Percentiles rank a stretch among this genome's conserved stretches.
These are phyloP conservation scores for Tupaia chinensis DNA, from an alignment of 2,113 vertebrate species.

Conservation along the genomic window DNA sequence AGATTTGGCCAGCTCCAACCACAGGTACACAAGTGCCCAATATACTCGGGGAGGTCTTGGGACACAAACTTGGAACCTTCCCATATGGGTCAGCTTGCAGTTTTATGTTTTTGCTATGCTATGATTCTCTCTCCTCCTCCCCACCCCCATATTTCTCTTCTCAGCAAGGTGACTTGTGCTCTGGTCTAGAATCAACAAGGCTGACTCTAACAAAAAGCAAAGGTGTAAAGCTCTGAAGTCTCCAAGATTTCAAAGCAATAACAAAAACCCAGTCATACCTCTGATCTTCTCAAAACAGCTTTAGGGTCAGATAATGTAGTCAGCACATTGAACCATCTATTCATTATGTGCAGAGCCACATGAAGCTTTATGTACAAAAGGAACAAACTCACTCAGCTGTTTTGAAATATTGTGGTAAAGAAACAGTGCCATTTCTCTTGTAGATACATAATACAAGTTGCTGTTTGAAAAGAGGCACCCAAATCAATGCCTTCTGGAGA, in stretches of 20 bases:
- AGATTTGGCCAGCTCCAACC: too few species aligned
- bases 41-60: too few species aligned
- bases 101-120: too few species aligned
- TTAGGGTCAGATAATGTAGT: background rate
- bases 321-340: background rate
- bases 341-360: background rate
- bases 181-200: background rate
- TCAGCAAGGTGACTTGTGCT: background rate
- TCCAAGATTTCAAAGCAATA: background rate
- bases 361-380: background rate
- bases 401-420: background rate
- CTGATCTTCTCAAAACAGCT: background rate
- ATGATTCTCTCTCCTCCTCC: too few species aligned
- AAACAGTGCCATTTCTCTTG: accelerated
- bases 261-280: background rate
- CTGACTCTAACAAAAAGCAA: background rate
- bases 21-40: too few species aligned
- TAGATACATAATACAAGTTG: accelerated
- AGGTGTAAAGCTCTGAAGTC: background rate
- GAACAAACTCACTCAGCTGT: background rate
- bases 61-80: too few species aligned
- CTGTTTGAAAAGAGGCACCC: background rate
- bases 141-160: background rate
- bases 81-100: too few species aligned
- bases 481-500: background rate